These are phyloP conservation scores for Hipposideros larvatus DNA, from an alignment of 2,797 vertebrate genomes.

Conservation along the genomic window DNA sequence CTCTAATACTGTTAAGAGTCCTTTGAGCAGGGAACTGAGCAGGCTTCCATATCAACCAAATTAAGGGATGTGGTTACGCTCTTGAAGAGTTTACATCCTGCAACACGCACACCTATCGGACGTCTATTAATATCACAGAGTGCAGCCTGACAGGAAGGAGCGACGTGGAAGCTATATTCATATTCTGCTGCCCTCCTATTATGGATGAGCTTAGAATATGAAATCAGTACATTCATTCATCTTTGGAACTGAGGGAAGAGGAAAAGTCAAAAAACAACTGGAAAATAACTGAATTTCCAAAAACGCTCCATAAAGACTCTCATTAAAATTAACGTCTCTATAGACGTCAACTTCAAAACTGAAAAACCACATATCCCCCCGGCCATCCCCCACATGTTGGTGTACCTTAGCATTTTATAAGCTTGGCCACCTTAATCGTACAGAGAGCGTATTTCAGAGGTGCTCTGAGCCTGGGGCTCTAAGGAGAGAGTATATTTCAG, in stretches of 20 bases:
- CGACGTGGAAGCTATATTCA: neutral
- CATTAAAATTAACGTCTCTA: neutral
- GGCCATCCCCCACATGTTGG: neutral
- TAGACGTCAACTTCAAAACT: neutral
- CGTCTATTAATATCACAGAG: neutral
- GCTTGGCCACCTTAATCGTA: no score
- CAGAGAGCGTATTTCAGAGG: neutral
- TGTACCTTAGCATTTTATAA: neutral
- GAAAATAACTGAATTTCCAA: neutral
- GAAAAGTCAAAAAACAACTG: neutral
- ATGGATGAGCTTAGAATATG: neutral
- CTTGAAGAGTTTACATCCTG: neutral
- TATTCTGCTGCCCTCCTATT: neutral
- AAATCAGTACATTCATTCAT: neutral
- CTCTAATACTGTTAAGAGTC: neutral
- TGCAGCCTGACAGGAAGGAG: neutral
- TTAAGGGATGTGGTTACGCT: neutral
- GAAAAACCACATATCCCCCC: neutral
- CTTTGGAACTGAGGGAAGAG: slow-evolving; percentile 7
- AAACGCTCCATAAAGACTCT: neutral
- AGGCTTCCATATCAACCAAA: neutral
- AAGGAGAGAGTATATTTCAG: neutral
- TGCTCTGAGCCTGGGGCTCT: neutral
- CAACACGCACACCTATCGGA: neutral
- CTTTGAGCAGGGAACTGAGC: neutral